A percentile compares a stretch with the other conserved stretches of the same genome.
Evolutionary conservation across 1,140 invertebrate genomes (phyloP).

Genomic region (Oppia nitens): DNA sequence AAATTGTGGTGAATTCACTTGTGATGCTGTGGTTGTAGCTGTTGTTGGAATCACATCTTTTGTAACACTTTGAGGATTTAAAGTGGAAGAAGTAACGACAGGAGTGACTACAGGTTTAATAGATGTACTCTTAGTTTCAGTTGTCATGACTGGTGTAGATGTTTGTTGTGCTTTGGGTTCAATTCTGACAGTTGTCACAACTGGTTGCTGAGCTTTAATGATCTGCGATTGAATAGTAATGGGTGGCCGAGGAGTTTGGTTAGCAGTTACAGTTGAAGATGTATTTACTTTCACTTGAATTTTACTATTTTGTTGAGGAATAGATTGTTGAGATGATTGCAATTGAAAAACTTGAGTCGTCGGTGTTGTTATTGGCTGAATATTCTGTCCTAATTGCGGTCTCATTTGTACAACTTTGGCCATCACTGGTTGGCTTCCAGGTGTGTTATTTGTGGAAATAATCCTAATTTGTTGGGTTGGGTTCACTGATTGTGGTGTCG

Average conservation of each 20-base stretch:
- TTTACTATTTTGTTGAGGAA: background rate
- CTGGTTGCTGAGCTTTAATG: background rate
- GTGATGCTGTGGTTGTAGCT: background rate
- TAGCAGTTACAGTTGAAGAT: background rate
- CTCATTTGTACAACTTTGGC: slow-evolving; percentile 3
- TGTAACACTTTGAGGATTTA: background rate
- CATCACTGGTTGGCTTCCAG: slow-evolving; percentile 20
- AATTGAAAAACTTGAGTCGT: background rate
- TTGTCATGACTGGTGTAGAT: background rate
- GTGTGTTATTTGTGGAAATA: slow-evolving; percentile 16
- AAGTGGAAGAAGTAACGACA: background rate
- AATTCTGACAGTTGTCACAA: background rate
- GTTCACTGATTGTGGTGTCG: background rate
- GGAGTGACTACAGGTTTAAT: background rate
- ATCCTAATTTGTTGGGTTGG: background rate
- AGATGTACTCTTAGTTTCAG: background rate
- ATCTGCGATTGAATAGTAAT: background rate
- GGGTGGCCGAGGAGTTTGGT: slow-evolving; percentile 15
- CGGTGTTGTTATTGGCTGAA: background rate
- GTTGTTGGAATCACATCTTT: background rate
- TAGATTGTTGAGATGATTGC: background rate
- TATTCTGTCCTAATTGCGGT: background rate
- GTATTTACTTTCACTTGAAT: background rate
- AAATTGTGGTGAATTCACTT: slow-evolving; percentile 32
- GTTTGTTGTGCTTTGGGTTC: background rate